Conservation (phyloP, 2,113 vertebrate species). For the Aythya baeri region DNA sequence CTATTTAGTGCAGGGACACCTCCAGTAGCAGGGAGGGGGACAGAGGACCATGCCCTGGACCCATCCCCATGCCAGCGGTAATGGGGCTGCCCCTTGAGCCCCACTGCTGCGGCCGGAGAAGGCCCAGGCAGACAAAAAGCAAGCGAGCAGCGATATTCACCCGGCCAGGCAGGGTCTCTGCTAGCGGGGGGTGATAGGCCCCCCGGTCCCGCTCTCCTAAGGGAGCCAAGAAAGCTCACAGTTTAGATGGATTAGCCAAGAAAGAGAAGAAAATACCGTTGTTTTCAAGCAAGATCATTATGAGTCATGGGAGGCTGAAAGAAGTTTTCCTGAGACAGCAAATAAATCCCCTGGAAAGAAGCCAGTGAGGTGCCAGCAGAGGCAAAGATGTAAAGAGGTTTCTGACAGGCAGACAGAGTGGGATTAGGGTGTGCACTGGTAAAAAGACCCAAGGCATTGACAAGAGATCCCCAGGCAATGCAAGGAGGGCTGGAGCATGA, state of each 20-base stretch:
- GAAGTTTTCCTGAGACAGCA: background rate
- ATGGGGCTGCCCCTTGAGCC: rapidly evolving
- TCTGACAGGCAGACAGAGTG: background rate
- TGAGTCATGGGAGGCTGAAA: background rate
- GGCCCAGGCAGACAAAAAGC: rapidly evolving
- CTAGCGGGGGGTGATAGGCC: background rate
- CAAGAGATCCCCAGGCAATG: background rate
- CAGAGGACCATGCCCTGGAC: background rate
- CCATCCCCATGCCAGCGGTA: rapidly evolving
- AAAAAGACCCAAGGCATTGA: background rate
- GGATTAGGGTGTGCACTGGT: background rate
- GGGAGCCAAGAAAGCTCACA: background rate
- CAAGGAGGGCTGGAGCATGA: background rate
- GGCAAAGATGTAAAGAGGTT: background rate
- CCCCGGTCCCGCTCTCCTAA: background rate
- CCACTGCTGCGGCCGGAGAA: background rate
- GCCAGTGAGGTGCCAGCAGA: background rate
- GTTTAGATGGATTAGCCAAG: conserved; percentile 22
- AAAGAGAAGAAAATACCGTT: background rate
- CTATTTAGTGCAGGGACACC: rapidly evolving
- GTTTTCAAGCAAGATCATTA: background rate
- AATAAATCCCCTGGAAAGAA: background rate
- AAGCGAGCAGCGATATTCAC: background rate
- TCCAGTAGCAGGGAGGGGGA: background rate
- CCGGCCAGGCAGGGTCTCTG: background rate